Conservation (phyloP, 2,113 vertebrate species). For the Falco punctatus region DNA sequence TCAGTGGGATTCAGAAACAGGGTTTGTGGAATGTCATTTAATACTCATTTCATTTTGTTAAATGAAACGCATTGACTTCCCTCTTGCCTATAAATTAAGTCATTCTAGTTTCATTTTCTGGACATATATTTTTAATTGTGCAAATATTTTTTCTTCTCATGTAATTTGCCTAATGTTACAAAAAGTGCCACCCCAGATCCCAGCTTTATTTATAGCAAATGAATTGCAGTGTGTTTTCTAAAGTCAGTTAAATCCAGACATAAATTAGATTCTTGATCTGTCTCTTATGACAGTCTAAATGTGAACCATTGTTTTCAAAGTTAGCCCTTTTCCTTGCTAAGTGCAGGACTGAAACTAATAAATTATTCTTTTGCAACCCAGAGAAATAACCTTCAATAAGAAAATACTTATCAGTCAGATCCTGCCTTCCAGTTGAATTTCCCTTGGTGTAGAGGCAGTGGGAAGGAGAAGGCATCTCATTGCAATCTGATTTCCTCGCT, state of each 20-base stretch:
- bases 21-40: constrained; percentile 7
- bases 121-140: constrained; percentile 6
- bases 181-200: neutral
- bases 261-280: neutral
- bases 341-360: neutral
- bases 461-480: neutral
- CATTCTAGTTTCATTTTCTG: constrained; percentile 20
- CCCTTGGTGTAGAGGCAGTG: neutral
- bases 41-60: constrained; percentile 17
- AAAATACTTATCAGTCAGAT: constrained; percentile 26
- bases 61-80: constrained; percentile 13
- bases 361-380: constrained; percentile 13
- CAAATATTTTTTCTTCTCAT: constrained; percentile 22
- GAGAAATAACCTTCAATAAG: neutral
- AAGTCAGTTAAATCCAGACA: neutral
- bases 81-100: constrained; percentile 36
- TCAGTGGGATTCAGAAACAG: constrained; percentile 8
- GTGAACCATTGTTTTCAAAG: constrained; percentile 10
- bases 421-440: neutral
- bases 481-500: neutral
- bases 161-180: neutral
- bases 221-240: neutral
- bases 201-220: neutral
- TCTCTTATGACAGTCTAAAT: neutral
- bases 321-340: neutral